Percentiles rank a stretch among this genome's conserved stretches.
These are phyloP conservation scores for Zelleria hepariella DNA, from an alignment of 2,888 invertebrate genomes.

Conservation along the genomic window DNA sequence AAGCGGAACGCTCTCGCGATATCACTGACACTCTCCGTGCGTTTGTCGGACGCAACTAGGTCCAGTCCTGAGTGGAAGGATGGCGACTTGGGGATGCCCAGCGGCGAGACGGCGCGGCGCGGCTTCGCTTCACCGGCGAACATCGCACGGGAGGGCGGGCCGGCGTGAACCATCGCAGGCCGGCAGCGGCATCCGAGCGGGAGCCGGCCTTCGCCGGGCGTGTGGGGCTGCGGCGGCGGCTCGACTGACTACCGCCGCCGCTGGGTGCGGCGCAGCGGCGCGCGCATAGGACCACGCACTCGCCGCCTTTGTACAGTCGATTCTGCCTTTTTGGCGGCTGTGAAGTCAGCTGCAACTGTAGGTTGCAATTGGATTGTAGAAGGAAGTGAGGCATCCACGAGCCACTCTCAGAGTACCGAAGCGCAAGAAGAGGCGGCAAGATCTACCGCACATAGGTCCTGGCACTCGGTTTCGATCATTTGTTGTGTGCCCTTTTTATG, in stretches of 20 bases:
- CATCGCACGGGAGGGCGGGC: conserved; percentile 68
- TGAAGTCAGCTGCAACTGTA: too few relatives aligned
- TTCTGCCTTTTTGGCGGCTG: too few relatives aligned
- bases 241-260: conserved; percentile 39
- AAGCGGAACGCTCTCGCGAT: conserved; percentile 65
- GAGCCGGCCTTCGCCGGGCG: conserved; percentile 28
- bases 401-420: too few relatives aligned
- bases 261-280: conserved; percentile 25
- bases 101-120: conserved; percentile 71
- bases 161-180: conserved; percentile 72
- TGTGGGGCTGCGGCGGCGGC: conserved; percentile 58
- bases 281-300: conserved; percentile 18
- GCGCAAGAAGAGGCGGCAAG: too few relatives aligned
- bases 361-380: too few relatives aligned
- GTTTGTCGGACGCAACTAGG: conserved; percentile 77
- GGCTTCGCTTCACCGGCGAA: conserved; percentile 67
- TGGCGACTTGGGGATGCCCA: conserved; percentile 88
- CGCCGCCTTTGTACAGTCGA: too few relatives aligned
- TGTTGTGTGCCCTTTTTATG: too few relatives aligned
- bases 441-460: too few relatives aligned
- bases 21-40: conserved; percentile 60
- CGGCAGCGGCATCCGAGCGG: conserved; percentile 70
- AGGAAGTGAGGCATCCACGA: too few relatives aligned
- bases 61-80: conserved; percentile 91
- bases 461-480: too few relatives aligned